Conservation (phyloP, 2,113 vertebrate genomes). For the Columbina picui region DNA sequence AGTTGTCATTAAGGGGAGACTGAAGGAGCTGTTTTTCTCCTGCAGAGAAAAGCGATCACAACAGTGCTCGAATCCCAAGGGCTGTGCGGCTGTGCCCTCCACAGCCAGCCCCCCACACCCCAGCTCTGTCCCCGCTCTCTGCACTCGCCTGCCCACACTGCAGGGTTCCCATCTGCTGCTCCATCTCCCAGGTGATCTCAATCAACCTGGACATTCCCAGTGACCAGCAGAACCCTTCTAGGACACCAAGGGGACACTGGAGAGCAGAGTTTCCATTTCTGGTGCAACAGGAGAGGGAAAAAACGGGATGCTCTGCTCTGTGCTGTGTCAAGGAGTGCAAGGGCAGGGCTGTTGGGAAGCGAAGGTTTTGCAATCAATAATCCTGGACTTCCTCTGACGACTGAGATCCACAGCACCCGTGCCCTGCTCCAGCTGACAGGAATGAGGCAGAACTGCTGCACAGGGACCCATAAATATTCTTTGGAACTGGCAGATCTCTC, state of each 20-base stretch:
- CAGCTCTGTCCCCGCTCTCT: background rate
- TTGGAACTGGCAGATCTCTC: background rate
- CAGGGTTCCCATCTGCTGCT: background rate
- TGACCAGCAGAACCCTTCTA: background rate
- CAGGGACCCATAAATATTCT: background rate
- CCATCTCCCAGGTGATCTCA: background rate
- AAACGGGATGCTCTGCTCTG: background rate
- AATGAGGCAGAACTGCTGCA: background rate
- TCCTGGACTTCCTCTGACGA: background rate
- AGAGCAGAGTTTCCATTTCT: background rate
- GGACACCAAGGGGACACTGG: too few species aligned
- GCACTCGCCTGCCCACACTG: rapidly evolving
- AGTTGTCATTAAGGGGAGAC: background rate
- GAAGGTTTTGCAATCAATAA: background rate
- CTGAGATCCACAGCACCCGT: background rate
- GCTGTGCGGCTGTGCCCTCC: rapidly evolving
- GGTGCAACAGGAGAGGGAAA: background rate
- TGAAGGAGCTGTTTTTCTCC: background rate
- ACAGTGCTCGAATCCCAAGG: rapidly evolving
- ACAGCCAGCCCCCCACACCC: background rate
- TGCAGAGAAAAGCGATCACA: background rate
- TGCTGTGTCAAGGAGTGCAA: background rate
- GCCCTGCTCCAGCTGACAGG: background rate
- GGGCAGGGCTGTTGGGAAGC: background rate
- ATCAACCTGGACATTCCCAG: background rate